These are phyloP conservation scores for Ylistrum balloti DNA, from an alignment of 1,140 invertebrate species.

Conservation along the genomic window DNA sequence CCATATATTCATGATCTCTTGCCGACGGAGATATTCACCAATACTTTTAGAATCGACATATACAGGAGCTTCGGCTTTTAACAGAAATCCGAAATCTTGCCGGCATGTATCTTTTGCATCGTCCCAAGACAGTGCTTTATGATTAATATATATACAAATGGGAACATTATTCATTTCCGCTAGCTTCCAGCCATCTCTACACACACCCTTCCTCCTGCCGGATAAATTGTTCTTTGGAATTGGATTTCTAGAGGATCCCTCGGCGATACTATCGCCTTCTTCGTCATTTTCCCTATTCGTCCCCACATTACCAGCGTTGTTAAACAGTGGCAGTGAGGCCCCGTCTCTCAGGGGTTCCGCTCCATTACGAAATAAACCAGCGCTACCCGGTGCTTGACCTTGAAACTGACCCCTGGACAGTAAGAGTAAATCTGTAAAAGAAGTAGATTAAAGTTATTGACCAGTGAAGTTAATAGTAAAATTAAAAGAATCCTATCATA, in stretches of 20 bases:
- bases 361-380: neutral
- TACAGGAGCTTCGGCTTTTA: conserved; percentile 59
- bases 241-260: neutral
- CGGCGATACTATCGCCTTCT: neutral
- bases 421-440: neutral
- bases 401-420: neutral
- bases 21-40: conserved; percentile 42
- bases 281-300: neutral
- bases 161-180: conserved; percentile 53
- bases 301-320: neutral
- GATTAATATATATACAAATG: conserved; percentile 57
- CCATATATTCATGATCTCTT: conserved; percentile 61
- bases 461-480: neutral
- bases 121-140: conserved; percentile 49
- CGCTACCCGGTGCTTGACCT: conserved; percentile 11
- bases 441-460: neutral
- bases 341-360: neutral
- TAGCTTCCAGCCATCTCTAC: conserved; percentile 57
- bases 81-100: conserved; percentile 53
- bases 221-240: conserved; percentile 11
- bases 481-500: neutral
- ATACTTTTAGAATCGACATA: conserved; percentile 43
- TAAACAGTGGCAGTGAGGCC: neutral
- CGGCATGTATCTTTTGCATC: conserved; percentile 56
- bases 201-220: conserved; percentile 44